Percentiles rank a stretch among this genome's conserved stretches.
Evolutionary conservation across 2,888 invertebrate genomes (phyloP).

Genomic region (Ichneumoninae sp.): DNA sequence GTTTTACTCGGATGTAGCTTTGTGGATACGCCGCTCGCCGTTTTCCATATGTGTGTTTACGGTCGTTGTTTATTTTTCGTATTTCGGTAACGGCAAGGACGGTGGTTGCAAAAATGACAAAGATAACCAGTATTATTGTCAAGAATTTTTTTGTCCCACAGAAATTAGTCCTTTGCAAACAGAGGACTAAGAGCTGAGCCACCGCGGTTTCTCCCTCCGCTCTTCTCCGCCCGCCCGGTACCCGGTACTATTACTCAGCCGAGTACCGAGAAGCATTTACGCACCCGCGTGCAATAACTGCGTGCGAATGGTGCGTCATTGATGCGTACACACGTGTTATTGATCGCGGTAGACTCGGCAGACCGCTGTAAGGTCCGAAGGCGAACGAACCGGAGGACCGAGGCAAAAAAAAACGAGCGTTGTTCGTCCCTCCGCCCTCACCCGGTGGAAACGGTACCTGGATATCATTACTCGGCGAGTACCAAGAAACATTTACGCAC

Average conservation of each 20-base stretch:
- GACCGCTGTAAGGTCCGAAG: neutral
- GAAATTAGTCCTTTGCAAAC: no score
- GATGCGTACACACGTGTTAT: slow-evolving; percentile 82
- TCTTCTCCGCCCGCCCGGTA: no score
- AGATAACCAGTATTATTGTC: neutral
- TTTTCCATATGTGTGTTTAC: neutral
- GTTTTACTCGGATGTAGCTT: neutral
- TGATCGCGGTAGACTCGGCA: slow-evolving; percentile 77
- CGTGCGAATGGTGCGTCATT: slow-evolving; percentile 47
- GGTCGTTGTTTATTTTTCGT: neutral
- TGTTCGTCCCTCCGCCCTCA: neutral
- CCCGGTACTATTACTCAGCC: neutral
- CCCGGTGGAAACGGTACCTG: neutral
- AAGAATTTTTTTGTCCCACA: neutral
- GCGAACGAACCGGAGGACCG: neutral
- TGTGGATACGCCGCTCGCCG: neutral
- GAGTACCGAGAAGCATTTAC: neutral
- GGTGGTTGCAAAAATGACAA: neutral
- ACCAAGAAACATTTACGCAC: slow-evolving; percentile 31
- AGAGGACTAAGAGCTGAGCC: no score
- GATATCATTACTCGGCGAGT: slow-evolving; percentile 37
- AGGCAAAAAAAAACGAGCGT: neutral
- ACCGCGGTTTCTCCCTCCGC: neutral
- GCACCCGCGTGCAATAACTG: neutral
- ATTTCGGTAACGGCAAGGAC: neutral